Evolutionary conservation across 2,113 vertebrate genomes (phyloP), one percentile per base, ranked within the genome.

Genomic region (Lasiurus borealis): DNA sequence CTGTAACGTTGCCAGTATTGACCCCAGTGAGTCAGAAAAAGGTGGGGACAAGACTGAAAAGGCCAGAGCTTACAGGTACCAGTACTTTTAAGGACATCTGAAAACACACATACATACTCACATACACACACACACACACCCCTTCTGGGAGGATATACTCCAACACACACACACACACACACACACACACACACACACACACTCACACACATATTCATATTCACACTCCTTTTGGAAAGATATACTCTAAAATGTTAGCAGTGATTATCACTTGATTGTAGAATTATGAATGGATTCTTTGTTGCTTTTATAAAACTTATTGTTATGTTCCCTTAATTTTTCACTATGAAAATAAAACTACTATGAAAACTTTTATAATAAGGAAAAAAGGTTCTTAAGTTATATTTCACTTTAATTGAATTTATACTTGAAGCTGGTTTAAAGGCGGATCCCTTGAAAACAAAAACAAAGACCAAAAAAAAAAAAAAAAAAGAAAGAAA

Each of bases 341-440:
- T 68, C 14, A 81, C n/a, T 23, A 88, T 71, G 54, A 69, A 91
- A 86, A 77, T 77, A 64, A 83, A 86, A 69, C 10, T 34, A 75
- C 31, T 48, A 52, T 2, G 11, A 59, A 94, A 93, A 88, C 0
- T 18, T 86, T 40, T 29, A 3, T 85, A 64, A 57, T 64, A 73
- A 69, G 31, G 44, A 34, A 52, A 69, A 50, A 84, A 21, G 19
- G 2, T 89, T 92, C 27, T 96, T 66, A 69, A 85, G 73, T 71
- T 85, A 71, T 36, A 4, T 16, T 72, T 96, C 50, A 85, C 3
- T 76, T 71, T 80, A 64, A 69, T 29, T 86, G 59, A 94, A 69
- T 46, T 84, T 93, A 76, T 34, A 86, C 21, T 91, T 85, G 36
- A 85, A 77, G n/a, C 11, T 52, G 9, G 23, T 83, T 87, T 71